These are phyloP conservation scores for Parnassius glacialis DNA, from an alignment of 2,888 invertebrate species.

Conservation along the genomic window DNA sequence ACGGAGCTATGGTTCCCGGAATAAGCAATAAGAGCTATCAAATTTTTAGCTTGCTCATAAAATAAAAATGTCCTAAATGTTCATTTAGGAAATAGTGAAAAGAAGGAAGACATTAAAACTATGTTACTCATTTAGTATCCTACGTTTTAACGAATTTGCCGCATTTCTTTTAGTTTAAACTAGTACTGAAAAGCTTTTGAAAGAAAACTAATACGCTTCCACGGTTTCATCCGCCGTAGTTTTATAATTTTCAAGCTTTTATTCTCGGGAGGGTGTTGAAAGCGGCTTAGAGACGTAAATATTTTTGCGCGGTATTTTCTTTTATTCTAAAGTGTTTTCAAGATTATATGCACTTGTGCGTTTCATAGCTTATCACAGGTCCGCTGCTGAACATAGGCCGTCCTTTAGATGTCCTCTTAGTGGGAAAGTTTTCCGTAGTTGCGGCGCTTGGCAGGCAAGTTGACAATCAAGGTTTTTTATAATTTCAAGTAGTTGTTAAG, in stretches of 20 bases:
- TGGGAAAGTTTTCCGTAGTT: too few species aligned
- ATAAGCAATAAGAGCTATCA: too few species aligned
- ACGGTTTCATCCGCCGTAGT: constrained; percentile 1
- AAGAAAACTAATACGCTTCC: constrained; percentile 1
- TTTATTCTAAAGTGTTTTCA: background rate
- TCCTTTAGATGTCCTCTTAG: too few species aligned
- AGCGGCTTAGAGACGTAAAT: background rate
- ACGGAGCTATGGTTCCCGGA: too few species aligned
- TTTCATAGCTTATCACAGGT: background rate
- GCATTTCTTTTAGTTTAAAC: background rate
- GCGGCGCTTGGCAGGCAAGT: too few species aligned
- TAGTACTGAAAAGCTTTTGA: background rate
- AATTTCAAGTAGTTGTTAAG: too few species aligned
- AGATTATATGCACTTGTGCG: background rate
- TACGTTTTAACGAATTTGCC: background rate
- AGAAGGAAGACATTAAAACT: background rate
- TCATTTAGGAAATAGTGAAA: too few species aligned
- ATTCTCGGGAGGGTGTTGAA: background rate
- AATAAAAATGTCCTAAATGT: background rate
- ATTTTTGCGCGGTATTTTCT: background rate
- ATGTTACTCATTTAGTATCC: background rate
- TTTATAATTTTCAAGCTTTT: background rate
- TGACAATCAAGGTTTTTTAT: too few species aligned
- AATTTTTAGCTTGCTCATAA: background rate
- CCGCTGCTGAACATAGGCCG: too few species aligned